Conservation (phyloP, 2,797 vertebrate genomes). For the Oreochromis mossambicus region DNA sequence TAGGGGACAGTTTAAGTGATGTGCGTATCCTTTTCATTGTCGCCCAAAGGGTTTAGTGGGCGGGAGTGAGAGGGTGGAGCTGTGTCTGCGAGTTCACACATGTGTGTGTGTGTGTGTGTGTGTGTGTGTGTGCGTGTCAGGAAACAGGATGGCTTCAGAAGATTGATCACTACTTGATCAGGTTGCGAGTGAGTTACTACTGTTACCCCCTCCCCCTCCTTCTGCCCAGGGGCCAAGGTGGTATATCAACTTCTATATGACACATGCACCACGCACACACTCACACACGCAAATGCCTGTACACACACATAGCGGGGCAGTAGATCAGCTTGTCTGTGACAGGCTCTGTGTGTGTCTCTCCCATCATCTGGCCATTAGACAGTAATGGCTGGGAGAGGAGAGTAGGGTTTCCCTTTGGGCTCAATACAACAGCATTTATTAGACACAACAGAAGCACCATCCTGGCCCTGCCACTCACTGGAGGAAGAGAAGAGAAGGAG, state of each 20-base stretch:
- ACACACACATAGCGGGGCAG: slow-evolving; percentile 64
- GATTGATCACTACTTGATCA: slow-evolving; percentile 81
- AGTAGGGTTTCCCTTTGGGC: slow-evolving; percentile 97
- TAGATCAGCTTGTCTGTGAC: slow-evolving; percentile 93
- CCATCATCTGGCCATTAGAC: slow-evolving; percentile 98
- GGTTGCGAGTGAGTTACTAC: slow-evolving; percentile 88
- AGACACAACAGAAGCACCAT: slow-evolving; percentile 81
- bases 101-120: slow-evolving; percentile 9
- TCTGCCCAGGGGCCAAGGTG: slow-evolving; percentile 74
- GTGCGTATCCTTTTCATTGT: slow-evolving; percentile 65
- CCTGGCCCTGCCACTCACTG: slow-evolving; percentile 76
- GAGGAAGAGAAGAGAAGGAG: slow-evolving; percentile 32
- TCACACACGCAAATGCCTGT: slow-evolving; percentile 14
- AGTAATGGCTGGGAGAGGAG: slow-evolving; percentile 94
- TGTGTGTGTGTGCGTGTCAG: slow-evolving; percentile 19
- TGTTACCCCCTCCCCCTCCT: slow-evolving; percentile 79
- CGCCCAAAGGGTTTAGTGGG: slow-evolving; percentile 54
- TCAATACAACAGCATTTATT: slow-evolving; percentile 98
- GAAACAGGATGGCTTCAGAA: slow-evolving; percentile 68
- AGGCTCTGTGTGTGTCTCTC: slow-evolving; percentile 81
- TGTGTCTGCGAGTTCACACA: background rate
- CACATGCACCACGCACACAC: slow-evolving; percentile 71
- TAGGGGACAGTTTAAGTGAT: slow-evolving; percentile 63
- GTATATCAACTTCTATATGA: slow-evolving; percentile 67
- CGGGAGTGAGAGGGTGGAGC: slow-evolving; percentile 42